Conservation (phyloP, 2,797 vertebrate species). For the Channallabes apus region DNA sequence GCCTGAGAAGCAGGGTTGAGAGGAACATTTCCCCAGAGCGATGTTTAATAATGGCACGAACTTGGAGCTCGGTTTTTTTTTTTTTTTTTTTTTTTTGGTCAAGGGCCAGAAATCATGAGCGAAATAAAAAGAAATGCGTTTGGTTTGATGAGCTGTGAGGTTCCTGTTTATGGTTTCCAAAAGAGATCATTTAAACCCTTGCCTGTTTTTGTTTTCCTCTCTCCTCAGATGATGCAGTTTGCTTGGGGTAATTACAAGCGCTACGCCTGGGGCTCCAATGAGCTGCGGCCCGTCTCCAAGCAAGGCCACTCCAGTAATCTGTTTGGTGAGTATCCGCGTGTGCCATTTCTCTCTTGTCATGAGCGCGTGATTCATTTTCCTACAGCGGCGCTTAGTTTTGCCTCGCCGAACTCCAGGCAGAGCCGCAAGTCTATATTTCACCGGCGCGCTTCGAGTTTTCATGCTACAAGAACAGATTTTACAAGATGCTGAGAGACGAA, state of each 20-base stretch:
- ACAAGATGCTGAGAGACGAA: not conserved
- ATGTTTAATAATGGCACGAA: constrained; percentile 2
- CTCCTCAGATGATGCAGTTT: constrained; percentile 94
- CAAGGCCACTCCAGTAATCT: constrained; percentile 97
- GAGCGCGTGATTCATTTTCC: constrained; percentile 57
- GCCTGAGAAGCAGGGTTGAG: not conserved
- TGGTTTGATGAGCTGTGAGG: not conserved
- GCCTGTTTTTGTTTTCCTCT: constrained; percentile 6
- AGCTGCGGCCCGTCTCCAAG: constrained; percentile 93
- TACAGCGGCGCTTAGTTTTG: constrained; percentile 58
- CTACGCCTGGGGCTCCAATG: constrained; percentile 96
- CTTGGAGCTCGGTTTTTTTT: constrained; percentile 1
- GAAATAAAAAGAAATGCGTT: not conserved
- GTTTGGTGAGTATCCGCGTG: constrained; percentile 86
- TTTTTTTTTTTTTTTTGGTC: not conserved
- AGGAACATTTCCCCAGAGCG: not conserved
- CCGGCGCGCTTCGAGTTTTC: constrained; percentile 20
- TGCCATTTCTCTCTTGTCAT: constrained; percentile 16
- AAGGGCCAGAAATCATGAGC: not conserved
- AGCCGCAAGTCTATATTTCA: constrained; percentile 55
- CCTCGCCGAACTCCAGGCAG: constrained; percentile 65
- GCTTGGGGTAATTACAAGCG: constrained; percentile 95
- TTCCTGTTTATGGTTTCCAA: not conserved
- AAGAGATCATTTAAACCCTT: not conserved
- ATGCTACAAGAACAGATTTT: not conserved